A percentile compares a stretch with the other conserved stretches of the same genome.
Conservation (phyloP, 2,113 vertebrate genomes). For the Sinocyclocheilus grahami region DNA sequence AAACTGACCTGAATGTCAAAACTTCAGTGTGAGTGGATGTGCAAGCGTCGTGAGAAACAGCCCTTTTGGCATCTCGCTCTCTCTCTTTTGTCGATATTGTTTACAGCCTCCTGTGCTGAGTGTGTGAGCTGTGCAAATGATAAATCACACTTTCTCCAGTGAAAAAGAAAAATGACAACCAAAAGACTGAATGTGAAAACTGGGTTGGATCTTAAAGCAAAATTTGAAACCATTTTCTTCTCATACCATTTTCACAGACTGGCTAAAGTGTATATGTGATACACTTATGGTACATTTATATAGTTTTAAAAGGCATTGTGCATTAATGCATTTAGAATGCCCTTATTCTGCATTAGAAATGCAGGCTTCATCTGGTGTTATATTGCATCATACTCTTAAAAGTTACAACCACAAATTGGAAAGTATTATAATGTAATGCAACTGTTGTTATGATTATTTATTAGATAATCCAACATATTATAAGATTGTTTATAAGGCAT, state of each 20-base stretch:
- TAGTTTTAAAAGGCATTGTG: too few relatives aligned
- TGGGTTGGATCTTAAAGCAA: background rate
- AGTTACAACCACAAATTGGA: too few relatives aligned
- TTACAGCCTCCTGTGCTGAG: background rate
- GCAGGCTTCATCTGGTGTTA: too few relatives aligned
- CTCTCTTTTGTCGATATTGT: background rate
- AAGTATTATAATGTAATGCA: too few relatives aligned
- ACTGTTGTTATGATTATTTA: too few relatives aligned
- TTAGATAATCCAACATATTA: too few relatives aligned
- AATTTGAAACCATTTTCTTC: background rate
- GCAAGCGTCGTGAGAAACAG: background rate
- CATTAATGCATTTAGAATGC: too few relatives aligned
- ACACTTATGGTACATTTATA: too few relatives aligned
- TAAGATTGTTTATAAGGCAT: too few relatives aligned
- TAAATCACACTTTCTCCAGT: background rate
- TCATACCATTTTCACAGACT: background rate
- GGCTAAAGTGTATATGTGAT: too few relatives aligned
- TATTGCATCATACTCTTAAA: too few relatives aligned
- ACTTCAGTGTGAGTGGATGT: constrained; percentile 4
- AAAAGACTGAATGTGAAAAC: background rate
- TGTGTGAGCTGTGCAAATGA: background rate
- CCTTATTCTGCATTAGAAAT: too few relatives aligned
- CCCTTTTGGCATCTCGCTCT: background rate
- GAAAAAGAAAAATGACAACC: background rate
- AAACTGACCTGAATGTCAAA: constrained; percentile 28